These are phyloP conservation scores for Cartodere bifasciata DNA, from an alignment of 2,888 invertebrate species.

Conservation along the genomic window DNA sequence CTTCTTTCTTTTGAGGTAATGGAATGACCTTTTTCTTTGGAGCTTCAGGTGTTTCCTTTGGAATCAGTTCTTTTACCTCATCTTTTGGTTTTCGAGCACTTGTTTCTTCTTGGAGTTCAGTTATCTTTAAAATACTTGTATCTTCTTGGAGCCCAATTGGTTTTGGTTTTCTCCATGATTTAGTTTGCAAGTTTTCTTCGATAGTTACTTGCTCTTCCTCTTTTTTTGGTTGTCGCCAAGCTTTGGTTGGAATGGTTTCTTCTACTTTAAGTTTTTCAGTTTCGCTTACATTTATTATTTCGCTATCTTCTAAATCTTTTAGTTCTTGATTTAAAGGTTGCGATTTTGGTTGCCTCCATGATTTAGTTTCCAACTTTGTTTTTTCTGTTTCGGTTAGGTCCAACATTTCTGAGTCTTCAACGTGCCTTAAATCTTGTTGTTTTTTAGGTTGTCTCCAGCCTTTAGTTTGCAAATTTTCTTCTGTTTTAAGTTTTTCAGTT, in stretches of 20 bases:
- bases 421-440: slow-evolving; percentile 11
- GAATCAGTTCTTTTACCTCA: too few relatives aligned
- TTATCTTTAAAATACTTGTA: not conserved
- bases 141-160: not conserved
- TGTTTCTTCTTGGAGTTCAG: not conserved
- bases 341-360: slow-evolving; percentile 19
- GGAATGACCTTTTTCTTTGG: too few relatives aligned
- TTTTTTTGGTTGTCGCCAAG: slow-evolving; percentile 12
- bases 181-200: slow-evolving; percentile 21
- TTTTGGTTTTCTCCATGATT: slow-evolving; percentile 3
- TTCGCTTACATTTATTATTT: slow-evolving; percentile 16
- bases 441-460: slow-evolving; percentile 13
- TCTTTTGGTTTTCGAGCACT: too few relatives aligned
- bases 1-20: too few relatives aligned
- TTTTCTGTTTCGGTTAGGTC: slow-evolving; percentile 25
- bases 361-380: slow-evolving; percentile 16
- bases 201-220: slow-evolving; percentile 11
- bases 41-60: too few relatives aligned
- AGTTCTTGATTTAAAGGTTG: slow-evolving; percentile 15
- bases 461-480: slow-evolving; percentile 12
- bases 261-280: slow-evolving; percentile 17
- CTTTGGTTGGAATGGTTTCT: slow-evolving; percentile 12
- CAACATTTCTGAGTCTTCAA: slow-evolving; percentile 25
- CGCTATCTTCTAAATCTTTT: slow-evolving; percentile 18
- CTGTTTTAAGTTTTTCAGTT: slow-evolving; percentile 12